Evolutionary conservation across 2,888 invertebrate species (phyloP), one percentile per base, ranked within the genome.

Genomic region (Gandaritis pyraliata): DNA sequence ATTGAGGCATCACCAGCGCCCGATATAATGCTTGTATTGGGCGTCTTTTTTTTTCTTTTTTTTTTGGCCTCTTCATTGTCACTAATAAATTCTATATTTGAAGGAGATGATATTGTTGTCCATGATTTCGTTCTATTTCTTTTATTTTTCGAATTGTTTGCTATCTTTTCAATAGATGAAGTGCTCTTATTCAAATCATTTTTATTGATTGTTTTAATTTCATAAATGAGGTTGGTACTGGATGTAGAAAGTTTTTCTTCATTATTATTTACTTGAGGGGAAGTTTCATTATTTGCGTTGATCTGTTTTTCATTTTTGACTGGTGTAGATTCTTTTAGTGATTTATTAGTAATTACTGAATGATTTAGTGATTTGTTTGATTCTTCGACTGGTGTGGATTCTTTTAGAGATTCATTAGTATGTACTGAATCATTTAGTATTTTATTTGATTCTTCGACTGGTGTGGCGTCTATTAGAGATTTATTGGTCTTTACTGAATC

Each of bases 91-190:
- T 13, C 45, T 15, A 45, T 15, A 38, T 58, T 58, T 43, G 41
- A 29, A 33, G 46, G 23, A 10, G 57, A 30, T n/a, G 43, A 46
- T 11, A 78, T 57, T 36, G 76, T 77, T 60, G 86, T 82, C 80
- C 83, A 87, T 23, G 90, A 89, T 66, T 83, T 86, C 15, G 86
- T 86, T 76, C 88, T 80, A 47, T 77, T 78, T 61, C 85, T 82
- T 69, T 84, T 85, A 51, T 29, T 72, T 69, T 75, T 75, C 1
- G 70, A 64, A 52, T 69, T 71, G 36, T 61, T 69, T 45, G 66
- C 18, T 58, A 58, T 47, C 39, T 70, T 67, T 46, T 78, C 76
- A 56, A 81, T 45, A 47, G 72, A 72, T 53, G 87, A 77, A 10
- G 78, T 72, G 58, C 82, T 87, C 75, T 84, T 89, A 65, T 86